Base-by-base conservation (phyloP, 2,113 vertebrate species). In the Myotis davidii region DNA sequence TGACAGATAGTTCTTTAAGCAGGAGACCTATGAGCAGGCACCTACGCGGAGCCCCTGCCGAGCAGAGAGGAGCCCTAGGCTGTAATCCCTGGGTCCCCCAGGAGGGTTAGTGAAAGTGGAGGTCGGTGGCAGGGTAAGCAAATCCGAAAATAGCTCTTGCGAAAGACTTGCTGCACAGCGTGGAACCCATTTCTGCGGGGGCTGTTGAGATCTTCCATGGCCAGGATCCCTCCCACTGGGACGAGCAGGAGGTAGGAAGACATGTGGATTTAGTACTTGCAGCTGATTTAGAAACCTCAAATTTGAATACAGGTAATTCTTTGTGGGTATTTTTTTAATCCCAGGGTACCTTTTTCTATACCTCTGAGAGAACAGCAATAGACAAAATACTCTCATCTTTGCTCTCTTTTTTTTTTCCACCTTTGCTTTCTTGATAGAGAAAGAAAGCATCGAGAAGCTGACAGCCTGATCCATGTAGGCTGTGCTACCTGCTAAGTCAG, bases 1-100 rank as follows among this genome's bases (percentile, higher is more conserved):
- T 70, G 27, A 76, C n/a, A 52, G 54, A 78, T 85, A 59, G n/a
- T 64, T 85, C 72, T 90, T 94, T 91, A 94, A 90, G 95, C n/a
- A 32, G 0, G 4, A 64, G 67, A 32, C 74, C 56, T 69, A 34
- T 85, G 78, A 37, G 73, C 50, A 32, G 32, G 61, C 34, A 52
- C 9, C 73, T 83, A 77, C 78, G 78, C 61, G 37, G 32, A 56
- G 74, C 69, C 92, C 54, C 85, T 25, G 7, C 82, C 52, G 78
- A 90, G 56, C 77, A 83, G 73, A 89, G 85, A 89, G 86, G 78
- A 84, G 32, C 89, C 79, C 93, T 50, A 34, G 73, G 78, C 88
- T 89, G 74, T 50, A 81, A 88, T 45, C 83, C 65, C 25, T 82
- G 12, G 4, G 48, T 34, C 34, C 73, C 73, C 45, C 78, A 25